Base-by-base conservation (phyloP, 2,888 invertebrate genomes). In the Agrotis ipsilon region DNA sequence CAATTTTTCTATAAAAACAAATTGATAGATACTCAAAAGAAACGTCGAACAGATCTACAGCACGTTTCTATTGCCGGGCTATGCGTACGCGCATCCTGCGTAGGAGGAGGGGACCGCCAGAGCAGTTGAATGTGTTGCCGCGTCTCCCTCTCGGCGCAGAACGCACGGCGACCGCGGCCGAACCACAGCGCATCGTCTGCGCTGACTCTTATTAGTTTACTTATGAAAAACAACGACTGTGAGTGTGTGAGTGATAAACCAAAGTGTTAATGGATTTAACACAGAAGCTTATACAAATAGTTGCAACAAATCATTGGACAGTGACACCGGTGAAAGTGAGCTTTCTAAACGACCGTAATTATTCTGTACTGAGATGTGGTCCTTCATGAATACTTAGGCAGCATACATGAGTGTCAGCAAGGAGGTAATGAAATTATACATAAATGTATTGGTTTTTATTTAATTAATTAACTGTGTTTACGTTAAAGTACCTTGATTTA, bases 361-460 rank as follows among this genome's bases (percentile, higher is more conserved):
- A 78, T 77, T 81, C 75, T 62, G 76, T 58, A 71, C 85, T 92
- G 94, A 94, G 92, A 95, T 95, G 95, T 92, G 91, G 94, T 91
- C 90, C 91, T 91, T 90, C 88, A 86, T 91, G 90, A 91, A 93
- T 89, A 92, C 92, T 89, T 93, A 91, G 90, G 75, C 87, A 86
- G 88, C 87, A 91, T 94, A 91, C 92, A 95, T 95, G 95, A 92
- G 90, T 89, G 89, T 90, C 89, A 93, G 93, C 88, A 89, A 87
- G 88, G 91, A 94, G 95, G 95, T 95, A 90, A 88, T 71, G 55
- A 39, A 51, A 54, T 58, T 52, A 51, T 39, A 39, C 11, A 39
- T 46, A 27, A 39, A 55, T 45, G 3, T 46, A n/a, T 45, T 21
- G 19, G 7, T 49, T n/a, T 55, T 4, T 49, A 43, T 32, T 27